Evolutionary conservation across 1,140 invertebrate species (phyloP).

Genomic region (Agrilus planipennis): DNA sequence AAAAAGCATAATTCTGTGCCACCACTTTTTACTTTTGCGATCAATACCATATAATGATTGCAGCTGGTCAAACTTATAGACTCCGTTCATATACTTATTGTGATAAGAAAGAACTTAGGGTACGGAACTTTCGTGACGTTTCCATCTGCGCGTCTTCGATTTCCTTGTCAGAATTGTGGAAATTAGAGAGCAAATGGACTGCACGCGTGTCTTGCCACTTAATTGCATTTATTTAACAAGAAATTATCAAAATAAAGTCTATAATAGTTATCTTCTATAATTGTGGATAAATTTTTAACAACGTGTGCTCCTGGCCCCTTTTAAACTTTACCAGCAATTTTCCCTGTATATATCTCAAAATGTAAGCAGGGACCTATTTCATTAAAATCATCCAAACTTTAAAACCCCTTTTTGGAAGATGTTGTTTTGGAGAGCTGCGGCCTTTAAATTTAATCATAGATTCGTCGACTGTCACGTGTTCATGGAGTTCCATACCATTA

Average conservation of each 20-base stretch:
- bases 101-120: slow-evolving; percentile 20
- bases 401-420: slow-evolving; percentile 32
- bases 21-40: slow-evolving; percentile 22
- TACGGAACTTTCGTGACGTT: slow-evolving; percentile 10
- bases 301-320: slow-evolving; percentile 15
- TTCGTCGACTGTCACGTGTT: slow-evolving; percentile 8
- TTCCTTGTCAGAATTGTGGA: slow-evolving; percentile 18
- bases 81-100: slow-evolving; percentile 21
- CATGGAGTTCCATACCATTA: no score
- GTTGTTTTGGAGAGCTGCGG: slow-evolving; percentile 26
- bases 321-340: slow-evolving; percentile 5
- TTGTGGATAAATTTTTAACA: slow-evolving; percentile 14
- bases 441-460: slow-evolving; percentile 33
- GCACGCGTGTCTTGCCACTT: slow-evolving; percentile 25
- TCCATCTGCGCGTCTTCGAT: slow-evolving; percentile 23
- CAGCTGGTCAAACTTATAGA: slow-evolving; percentile 22
- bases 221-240: slow-evolving; percentile 24
- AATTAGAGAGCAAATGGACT: slow-evolving; percentile 23
- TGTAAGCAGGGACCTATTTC: slow-evolving; percentile 6
- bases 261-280: slow-evolving; percentile 14
- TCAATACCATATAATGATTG: slow-evolving; percentile 16
- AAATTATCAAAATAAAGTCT: slow-evolving; percentile 25
- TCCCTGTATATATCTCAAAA: slow-evolving; percentile 10
- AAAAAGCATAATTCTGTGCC: slow-evolving; percentile 21
- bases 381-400: slow-evolving; percentile 21